These are phyloP conservation scores for Anodontia alba DNA, from an alignment of 2,888 invertebrate genomes.

Conservation along the genomic window DNA sequence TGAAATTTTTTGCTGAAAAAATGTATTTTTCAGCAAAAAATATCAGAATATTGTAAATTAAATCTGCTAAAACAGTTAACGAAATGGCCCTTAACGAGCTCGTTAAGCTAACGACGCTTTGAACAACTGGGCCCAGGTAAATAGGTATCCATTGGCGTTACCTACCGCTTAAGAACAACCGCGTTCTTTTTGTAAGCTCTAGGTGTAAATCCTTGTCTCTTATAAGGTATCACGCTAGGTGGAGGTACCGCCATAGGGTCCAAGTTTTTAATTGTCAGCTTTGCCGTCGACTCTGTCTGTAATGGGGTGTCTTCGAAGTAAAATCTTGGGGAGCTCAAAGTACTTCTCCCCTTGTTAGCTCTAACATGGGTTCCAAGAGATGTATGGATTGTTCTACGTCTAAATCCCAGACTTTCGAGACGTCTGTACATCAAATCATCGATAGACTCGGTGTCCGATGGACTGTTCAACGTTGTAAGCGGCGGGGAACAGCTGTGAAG, in stretches of 20 bases:
- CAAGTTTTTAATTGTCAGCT: slow-evolving; percentile 41
- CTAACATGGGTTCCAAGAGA: slow-evolving; percentile 35
- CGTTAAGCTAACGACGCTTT: no score
- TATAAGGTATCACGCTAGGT: slow-evolving; percentile 10
- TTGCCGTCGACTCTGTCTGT: neutral
- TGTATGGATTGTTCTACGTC: slow-evolving; percentile 33
- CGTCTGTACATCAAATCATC: slow-evolving; percentile 40
- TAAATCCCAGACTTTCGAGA: slow-evolving; percentile 50
- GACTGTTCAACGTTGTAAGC: neutral
- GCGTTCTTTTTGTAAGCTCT: neutral
- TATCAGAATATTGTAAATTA: no score
- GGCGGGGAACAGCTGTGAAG: slow-evolving; percentile 13
- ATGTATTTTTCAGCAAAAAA: no score
- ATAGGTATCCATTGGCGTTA: no score
- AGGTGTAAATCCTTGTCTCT: slow-evolving; percentile 37
- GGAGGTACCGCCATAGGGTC: slow-evolving; percentile 16
- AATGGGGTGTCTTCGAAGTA: neutral
- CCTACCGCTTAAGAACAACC: no score
- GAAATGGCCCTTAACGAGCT: no score
- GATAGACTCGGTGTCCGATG: slow-evolving; percentile 3
- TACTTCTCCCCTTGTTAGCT: slow-evolving; percentile 7
- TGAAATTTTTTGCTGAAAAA: no score
- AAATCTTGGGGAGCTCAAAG: slow-evolving; percentile 28
- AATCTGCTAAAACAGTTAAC: no score
- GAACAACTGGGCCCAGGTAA: no score